These are phyloP conservation scores for Drosophila fungiperda DNA, from an alignment of 2,888 invertebrate species.

Conservation along the genomic window DNA sequence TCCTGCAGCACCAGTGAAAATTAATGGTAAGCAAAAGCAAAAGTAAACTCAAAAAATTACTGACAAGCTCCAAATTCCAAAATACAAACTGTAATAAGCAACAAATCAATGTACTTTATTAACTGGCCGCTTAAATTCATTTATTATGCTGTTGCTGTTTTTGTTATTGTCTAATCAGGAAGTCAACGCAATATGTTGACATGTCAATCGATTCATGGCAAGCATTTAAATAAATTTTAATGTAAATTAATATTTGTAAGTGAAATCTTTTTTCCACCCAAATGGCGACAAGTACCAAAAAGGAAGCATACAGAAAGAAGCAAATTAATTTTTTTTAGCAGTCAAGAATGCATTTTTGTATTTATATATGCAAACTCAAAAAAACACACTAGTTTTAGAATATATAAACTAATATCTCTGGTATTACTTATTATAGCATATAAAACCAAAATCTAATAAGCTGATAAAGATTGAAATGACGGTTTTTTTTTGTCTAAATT, in stretches of 20 bases:
- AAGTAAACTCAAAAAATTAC: neutral
- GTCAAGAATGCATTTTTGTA: no score
- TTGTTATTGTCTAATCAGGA: slow-evolving; percentile 28
- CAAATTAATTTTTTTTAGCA: no score
- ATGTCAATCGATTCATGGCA: slow-evolving; percentile 30
- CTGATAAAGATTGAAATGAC: neutral
- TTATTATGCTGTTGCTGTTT: slow-evolving; percentile 13
- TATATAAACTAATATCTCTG: no score
- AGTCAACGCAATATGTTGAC: slow-evolving; percentile 30
- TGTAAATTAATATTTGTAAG: slow-evolving; percentile 43
- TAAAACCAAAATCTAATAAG: neutral
- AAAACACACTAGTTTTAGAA: no score
- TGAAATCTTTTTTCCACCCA: slow-evolving; percentile 38
- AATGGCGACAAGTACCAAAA: slow-evolving; percentile 14
- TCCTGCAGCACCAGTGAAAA: slow-evolving; percentile 47
- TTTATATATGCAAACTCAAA: no score
- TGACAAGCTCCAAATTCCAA: slow-evolving; percentile 30
- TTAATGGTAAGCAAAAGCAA: slow-evolving; percentile 11
- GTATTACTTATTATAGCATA: neutral
- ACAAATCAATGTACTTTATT: slow-evolving; percentile 41
- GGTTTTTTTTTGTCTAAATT: neutral
- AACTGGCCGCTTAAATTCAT: slow-evolving; percentile 17
- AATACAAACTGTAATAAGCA: slow-evolving; percentile 15
- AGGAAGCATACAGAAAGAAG: no score
- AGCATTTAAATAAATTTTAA: slow-evolving; percentile 55